Evolutionary conservation across 37 sponge, comb jelly and placozoan species (phyloP), one percentile per base, ranked within the genome.

Genomic region (Ianthella basta): DNA sequence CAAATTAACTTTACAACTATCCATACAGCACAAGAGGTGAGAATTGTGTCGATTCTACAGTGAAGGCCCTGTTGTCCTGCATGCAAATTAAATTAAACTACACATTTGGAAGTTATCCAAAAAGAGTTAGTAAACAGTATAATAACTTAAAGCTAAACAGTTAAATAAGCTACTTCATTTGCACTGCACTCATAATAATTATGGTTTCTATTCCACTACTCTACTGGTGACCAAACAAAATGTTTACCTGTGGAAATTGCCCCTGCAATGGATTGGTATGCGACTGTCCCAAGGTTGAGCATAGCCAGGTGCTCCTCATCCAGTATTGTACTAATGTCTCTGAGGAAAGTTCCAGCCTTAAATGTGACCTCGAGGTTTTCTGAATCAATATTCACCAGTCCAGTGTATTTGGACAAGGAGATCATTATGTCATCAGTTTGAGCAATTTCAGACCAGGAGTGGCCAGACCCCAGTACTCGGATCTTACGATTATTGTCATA

Each of bases 401-500:
- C 90, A 41, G 74, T 59, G 63, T 89, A 89, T 4, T 85, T 50
- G 6, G 21, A 33, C 72, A 89, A 66, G 25, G 80, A 63, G 36
- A 89, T 80, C 90, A 89, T 89, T 0, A 85, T 82, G 65, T 89
- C 90, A 2, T 72, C 29, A 15, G 86, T 84, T 55, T 74, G 77
- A 20, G 90, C 90, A 61, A 89, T 81, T 32, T 89, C 82, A 27
- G 90, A 89, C 90, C 90, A 89, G 10, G 90, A 89, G 61, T 89
- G 90, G 19, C 90, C 86, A 54, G 38, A 66, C 19, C 75, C 89
- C 23, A 89, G n/a, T 1, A 78, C 74, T 18, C 70, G 56, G 2
- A 84, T 65, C 80, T 74, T 79, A 27, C 80, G 27, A 2, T 33
- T 40, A 50, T 59, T n/a, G 30, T 61, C n/a, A 37, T 56, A 80